Conservation (phyloP, 2,888 invertebrate species). For the Chrysolina americana region DNA sequence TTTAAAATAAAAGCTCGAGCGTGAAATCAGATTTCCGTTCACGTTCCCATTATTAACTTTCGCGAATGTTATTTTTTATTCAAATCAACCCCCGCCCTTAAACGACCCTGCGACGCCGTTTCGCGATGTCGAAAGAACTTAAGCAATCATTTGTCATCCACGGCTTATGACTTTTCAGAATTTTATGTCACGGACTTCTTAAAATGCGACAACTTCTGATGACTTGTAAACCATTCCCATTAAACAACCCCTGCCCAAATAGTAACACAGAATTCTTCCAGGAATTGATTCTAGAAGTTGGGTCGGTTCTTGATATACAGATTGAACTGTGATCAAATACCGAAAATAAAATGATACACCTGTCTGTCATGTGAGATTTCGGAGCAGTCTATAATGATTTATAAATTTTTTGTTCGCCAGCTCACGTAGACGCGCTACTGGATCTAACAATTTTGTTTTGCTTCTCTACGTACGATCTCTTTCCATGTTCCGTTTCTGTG, state of each 20-base stretch:
- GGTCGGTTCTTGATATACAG: no score
- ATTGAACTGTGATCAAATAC: no score
- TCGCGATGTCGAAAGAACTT: constrained; percentile 61
- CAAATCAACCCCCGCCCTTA: constrained; percentile 64
- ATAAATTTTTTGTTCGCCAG: no score
- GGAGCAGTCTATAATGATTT: no score
- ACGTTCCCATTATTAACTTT: constrained; percentile 71
- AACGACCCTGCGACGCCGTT: constrained; percentile 51
- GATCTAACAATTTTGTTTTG: no score
- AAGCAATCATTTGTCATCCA: constrained; percentile 68
- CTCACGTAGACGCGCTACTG: no score
- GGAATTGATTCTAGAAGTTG: no score
- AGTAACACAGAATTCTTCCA: background rate
- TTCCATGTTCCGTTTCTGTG: no score
- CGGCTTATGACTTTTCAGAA: constrained; percentile 64
- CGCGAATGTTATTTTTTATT: constrained; percentile 70
- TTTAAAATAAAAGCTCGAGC: constrained; percentile 66
- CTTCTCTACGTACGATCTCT: no score
- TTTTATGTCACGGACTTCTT: constrained; percentile 55
- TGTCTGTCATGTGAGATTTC: no score
- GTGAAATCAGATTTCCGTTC: constrained; percentile 70
- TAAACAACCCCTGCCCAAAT: background rate
- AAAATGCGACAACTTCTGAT: constrained; percentile 55
- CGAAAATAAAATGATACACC: no score
- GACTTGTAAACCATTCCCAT: constrained; percentile 54